Conservation (phyloP, 2,888 invertebrate genomes). For the Stomorhina lunata region DNA sequence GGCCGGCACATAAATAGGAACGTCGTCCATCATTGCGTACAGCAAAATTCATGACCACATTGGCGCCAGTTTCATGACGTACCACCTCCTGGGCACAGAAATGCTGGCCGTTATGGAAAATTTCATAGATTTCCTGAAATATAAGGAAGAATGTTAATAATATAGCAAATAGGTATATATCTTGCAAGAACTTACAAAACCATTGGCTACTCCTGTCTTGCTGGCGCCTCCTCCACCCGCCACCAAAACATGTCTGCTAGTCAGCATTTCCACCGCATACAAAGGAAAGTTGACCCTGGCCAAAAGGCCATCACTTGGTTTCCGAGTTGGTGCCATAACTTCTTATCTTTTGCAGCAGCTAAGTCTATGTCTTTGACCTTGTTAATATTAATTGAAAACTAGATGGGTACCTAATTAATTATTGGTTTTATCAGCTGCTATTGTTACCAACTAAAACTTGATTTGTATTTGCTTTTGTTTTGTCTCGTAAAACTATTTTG, state of each 20-base stretch:
- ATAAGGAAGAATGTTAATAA: background rate
- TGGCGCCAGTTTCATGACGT: constrained; percentile 92
- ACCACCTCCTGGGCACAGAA: constrained; percentile 94
- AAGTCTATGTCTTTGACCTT: constrained; percentile 5
- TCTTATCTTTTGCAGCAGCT: constrained; percentile 9
- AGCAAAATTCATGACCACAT: constrained; percentile 95
- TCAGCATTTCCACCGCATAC: constrained; percentile 93
- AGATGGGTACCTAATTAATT: constrained; percentile 47
- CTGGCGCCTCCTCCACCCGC: constrained; percentile 98
- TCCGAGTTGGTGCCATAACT: constrained; percentile 82
- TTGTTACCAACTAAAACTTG: constrained; percentile 17
- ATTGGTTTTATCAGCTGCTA: constrained; percentile 67
- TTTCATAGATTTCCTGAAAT: constrained; percentile 93
- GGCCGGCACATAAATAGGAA: constrained; percentile 92
- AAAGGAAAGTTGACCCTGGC: constrained; percentile 96
- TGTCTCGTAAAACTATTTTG: background rate
- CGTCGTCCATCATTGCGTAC: constrained; percentile 86
- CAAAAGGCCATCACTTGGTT: constrained; percentile 86
- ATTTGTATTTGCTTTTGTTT: constrained; percentile 28
- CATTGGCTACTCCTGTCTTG: constrained; percentile 98
- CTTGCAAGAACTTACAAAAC: constrained; percentile 88
- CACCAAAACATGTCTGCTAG: constrained; percentile 95
- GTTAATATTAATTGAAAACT: background rate
- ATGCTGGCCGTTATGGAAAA: constrained; percentile 90
- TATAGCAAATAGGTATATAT: background rate